Evolutionary conservation across 2,888 invertebrate genomes (phyloP).

Genomic region (Cerastoderma edule): DNA sequence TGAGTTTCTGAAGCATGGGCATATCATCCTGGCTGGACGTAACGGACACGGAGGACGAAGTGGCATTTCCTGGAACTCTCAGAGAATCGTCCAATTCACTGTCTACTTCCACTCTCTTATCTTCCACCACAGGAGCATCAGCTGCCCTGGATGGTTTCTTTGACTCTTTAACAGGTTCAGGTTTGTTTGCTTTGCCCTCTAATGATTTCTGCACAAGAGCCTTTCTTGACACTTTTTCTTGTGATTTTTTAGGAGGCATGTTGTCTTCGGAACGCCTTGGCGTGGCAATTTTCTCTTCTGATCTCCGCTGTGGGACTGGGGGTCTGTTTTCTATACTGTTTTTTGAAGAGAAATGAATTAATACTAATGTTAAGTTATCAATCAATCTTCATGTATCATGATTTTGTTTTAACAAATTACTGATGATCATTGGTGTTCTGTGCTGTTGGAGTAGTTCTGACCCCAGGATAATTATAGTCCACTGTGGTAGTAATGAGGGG

Average conservation of each 20-base stretch:
- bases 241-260: conserved; percentile 41
- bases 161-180: conserved; percentile 8
- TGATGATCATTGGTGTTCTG: too few species aligned
- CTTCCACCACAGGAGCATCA: conserved; percentile 8
- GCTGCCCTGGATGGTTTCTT: conserved; percentile 23
- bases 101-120: conserved; percentile 34
- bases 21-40: conserved; percentile 65
- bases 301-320: conserved; percentile 53
- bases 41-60: conserved; percentile 55
- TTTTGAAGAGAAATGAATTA: too few species aligned
- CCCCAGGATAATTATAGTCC: too few species aligned
- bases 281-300: conserved; percentile 56
- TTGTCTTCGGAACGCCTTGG: conserved; percentile 51
- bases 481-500: too few species aligned
- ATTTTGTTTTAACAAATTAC: too few species aligned
- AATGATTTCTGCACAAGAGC: conserved; percentile 43
- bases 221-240: conserved; percentile 43
- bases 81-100: conserved; percentile 53
- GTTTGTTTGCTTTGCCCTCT: conserved; percentile 40
- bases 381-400: too few species aligned
- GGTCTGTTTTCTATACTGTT: conserved; percentile 61
- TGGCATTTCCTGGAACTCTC: conserved; percentile 20
- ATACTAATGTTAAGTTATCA: too few species aligned
- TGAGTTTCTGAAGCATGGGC: conserved; percentile 74
- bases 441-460: too few species aligned